A percentile compares a stretch with the other conserved stretches of the same genome.
These are phyloP conservation scores for Gryllus bimaculatus DNA, from an alignment of 1,140 invertebrate genomes.

Conservation along the genomic window DNA sequence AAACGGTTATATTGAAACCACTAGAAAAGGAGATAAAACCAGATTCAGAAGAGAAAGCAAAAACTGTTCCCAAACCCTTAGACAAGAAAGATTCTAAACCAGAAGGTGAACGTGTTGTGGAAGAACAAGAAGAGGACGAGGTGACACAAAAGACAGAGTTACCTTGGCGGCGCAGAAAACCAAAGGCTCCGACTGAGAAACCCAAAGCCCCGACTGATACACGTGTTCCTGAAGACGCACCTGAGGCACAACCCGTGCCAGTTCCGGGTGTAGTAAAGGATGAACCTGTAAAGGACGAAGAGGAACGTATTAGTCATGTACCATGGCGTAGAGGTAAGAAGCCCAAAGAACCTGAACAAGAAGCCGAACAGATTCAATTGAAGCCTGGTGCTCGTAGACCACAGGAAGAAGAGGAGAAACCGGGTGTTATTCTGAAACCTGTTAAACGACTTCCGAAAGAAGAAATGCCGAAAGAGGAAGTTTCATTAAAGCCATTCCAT, in stretches of 20 bases:
- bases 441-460: conserved; percentile 22
- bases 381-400: conserved; percentile 27
- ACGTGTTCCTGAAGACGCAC: background rate
- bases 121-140: conserved; percentile 29
- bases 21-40: conserved; percentile 8
- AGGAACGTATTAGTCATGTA: conserved; percentile 3
- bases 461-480: conserved; percentile 29
- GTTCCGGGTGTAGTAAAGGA: conserved; percentile 1
- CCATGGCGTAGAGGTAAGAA: conserved; percentile 26
- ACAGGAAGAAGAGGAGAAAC: conserved; percentile 27
- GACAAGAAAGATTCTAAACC: conserved; percentile 29
- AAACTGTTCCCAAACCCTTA: conserved; percentile 24
- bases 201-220: conserved; percentile 9
- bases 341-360: conserved; percentile 26
- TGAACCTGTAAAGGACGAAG: conserved; percentile 13
- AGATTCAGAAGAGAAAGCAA: conserved; percentile 20
- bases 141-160: conserved; percentile 21
- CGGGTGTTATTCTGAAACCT: conserved; percentile 23
- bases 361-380: conserved; percentile 17
- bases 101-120: conserved; percentile 23
- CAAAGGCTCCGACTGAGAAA: conserved; percentile 11
- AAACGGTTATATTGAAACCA: conserved; percentile 20
- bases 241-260: background rate
- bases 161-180: conserved; percentile 20
- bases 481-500: conserved; percentile 22